Percentiles rank a stretch among this genome's conserved stretches.
These are phyloP conservation scores for Micrasema minimum DNA, from an alignment of 1,140 invertebrate genomes.

Conservation along the genomic window DNA sequence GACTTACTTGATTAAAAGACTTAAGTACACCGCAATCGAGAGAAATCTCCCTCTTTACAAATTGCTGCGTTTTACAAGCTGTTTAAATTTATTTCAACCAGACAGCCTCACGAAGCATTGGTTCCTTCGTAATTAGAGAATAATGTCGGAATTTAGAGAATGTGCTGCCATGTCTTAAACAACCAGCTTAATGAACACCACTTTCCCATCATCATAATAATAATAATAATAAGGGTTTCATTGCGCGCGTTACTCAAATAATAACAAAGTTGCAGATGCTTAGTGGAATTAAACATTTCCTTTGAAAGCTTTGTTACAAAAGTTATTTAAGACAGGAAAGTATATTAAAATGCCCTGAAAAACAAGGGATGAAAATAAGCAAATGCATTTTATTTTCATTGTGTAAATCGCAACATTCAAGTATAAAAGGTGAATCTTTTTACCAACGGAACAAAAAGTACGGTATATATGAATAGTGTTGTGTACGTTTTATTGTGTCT, in stretches of 20 bases:
- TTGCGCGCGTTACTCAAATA: constrained; percentile 11
- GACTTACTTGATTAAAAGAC: not conserved
- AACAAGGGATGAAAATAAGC: not conserved
- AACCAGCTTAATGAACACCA: constrained; percentile 23
- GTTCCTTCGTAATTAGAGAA: constrained; percentile 29
- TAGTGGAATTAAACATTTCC: constrained; percentile 7
- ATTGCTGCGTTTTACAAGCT: constrained; percentile 1
- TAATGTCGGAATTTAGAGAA: constrained; percentile 23
- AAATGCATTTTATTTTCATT: too few species aligned
- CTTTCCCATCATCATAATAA: constrained; percentile 24
- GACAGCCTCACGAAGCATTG: constrained; percentile 7
- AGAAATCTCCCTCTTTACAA: not conserved
- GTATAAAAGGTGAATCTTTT: too few species aligned
- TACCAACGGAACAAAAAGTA: too few species aligned
- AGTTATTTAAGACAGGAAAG: not conserved
- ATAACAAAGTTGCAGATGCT: constrained; percentile 18
- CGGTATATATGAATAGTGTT: not conserved
- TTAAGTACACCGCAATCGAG: not conserved
- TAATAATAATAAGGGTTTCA: constrained; percentile 1
- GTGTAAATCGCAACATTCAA: too few species aligned
- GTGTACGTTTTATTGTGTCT: constrained; percentile 16
- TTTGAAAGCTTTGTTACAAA: constrained; percentile 5
- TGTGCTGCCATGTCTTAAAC: constrained; percentile 25
- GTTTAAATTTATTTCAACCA: not conserved
- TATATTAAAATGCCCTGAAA: not conserved